Evolutionary conservation across 2,797 vertebrate genomes (phyloP), one percentile per base, ranked within the genome.

Genomic region (Tenualosa thibaudeaui): DNA sequence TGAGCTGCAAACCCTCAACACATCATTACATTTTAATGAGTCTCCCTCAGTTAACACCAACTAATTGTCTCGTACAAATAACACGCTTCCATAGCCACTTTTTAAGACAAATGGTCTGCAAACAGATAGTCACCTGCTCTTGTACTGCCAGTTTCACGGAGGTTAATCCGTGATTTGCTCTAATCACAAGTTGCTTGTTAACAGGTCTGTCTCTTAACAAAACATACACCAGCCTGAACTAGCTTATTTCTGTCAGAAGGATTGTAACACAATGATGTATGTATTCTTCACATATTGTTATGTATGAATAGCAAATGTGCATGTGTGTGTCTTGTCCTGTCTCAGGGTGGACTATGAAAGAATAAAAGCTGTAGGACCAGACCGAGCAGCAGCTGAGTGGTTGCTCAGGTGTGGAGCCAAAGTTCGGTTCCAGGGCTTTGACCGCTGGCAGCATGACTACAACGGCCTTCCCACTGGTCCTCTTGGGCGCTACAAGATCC

Each of bases 301-400:
- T 31, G 31, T 31, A 31, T 31, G 31, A 49, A 49, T 49, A 1
- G 5, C 24, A 22, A 22, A 22, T 62, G 58, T 37, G 62, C 8
- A 9, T 68, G 65, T 78, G 0, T 5, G 5, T 24, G 2, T 62
- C 51, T 62, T 62, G 81, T 6, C 46, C 62, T 71, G 15, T 1
- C 10, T 56, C 92, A 99, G 98, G 90, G 98, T 99, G 85, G 98
- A 99, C 91, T 86, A 97, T 0, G 97, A 99, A 12, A 95, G 97
- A 15, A 99, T 99, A 86, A 94, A 92, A 75, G 94, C 95, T 0
- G 95, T 96, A 0, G 98, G 98, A 0, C 97, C 98, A 0, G 97
- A 99, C 88, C 94, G 97, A 68, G 98, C 98, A 0, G 97, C 98
- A 0, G 96, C 98, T 0, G 98, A 99, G 90, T 99, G 98, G 98